Percentiles rank a stretch among this genome's conserved stretches.
Evolutionary conservation across 64 coral and sea anemone genomes (phyloP).

Genomic region (Pocillopora verrucosa): DNA sequence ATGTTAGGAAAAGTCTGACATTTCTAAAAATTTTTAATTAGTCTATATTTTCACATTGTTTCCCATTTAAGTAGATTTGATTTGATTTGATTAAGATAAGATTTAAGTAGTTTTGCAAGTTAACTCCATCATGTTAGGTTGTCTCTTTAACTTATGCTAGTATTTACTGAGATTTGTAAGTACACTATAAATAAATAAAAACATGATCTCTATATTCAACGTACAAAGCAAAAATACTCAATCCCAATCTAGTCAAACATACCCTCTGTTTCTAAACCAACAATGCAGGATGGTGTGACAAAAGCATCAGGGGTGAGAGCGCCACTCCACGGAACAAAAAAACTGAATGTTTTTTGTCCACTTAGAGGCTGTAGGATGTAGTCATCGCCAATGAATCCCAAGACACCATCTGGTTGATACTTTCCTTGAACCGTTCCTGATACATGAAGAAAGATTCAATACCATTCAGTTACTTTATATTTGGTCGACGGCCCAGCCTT

Average conservation of each 20-base stretch:
- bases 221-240: not conserved
- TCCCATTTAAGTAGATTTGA: too few relatives aligned
- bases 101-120: too few relatives aligned
- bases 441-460: not conserved
- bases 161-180: too few relatives aligned
- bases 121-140: too few relatives aligned
- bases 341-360: conserved; percentile 5
- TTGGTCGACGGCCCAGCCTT: too few relatives aligned
- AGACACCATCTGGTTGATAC: conserved; percentile 53
- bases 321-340: conserved; percentile 5
- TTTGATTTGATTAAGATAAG: too few relatives aligned
- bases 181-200: too few relatives aligned
- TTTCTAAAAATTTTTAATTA: too few relatives aligned
- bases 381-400: conserved; percentile 78
- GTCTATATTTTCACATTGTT: too few relatives aligned
- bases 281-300: not conserved
- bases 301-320: not conserved
- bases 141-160: too few relatives aligned
- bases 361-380: conserved; percentile 56
- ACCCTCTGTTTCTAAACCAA: not conserved
- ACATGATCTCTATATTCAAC: not conserved
- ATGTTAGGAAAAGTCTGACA: not conserved
- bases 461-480: too few relatives aligned
- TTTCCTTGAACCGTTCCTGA: conserved; percentile 77
- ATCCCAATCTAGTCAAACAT: too few relatives aligned